Evolutionary conservation across 1,140 invertebrate genomes (phyloP).

Genomic region (Temnothorax longispinosus): DNA sequence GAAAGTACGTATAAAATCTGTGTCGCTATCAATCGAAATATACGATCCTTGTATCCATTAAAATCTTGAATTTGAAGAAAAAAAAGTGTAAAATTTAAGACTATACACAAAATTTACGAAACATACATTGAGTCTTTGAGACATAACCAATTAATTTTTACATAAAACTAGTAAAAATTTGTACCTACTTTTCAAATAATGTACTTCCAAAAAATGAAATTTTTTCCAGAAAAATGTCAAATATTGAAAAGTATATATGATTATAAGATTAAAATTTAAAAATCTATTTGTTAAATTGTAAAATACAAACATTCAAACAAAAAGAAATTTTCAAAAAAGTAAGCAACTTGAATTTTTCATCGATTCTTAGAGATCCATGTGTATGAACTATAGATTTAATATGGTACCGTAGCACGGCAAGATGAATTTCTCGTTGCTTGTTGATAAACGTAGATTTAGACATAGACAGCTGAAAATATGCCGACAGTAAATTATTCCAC

Average conservation of each 20-base stretch:
- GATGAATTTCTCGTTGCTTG: neutral
- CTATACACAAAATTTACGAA: too few relatives aligned
- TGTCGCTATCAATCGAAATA: too few relatives aligned
- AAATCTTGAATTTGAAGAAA: neutral
- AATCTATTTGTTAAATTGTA: neutral
- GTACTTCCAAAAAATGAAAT: too few relatives aligned
- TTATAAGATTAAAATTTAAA: neutral
- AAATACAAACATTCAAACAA: neutral
- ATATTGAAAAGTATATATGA: neutral
- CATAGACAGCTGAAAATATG: slow-evolving; percentile 30
- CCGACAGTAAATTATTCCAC: slow-evolving; percentile 18
- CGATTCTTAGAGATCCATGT: neutral
- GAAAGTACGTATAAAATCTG: too few relatives aligned
- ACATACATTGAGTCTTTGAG: too few relatives aligned
- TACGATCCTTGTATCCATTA: too few relatives aligned
- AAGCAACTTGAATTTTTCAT: neutral
- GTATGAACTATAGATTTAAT: neutral
- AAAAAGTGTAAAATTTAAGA: too few relatives aligned
- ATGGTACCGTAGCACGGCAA: neutral
- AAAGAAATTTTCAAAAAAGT: neutral
- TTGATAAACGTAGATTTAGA: neutral
- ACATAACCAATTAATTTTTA: too few relatives aligned
- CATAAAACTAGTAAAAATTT: too few relatives aligned
- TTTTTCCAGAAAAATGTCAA: too few relatives aligned
- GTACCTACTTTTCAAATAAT: too few relatives aligned